Conservation (phyloP, 1,140 invertebrate genomes). For the Melanaphis sacchari region DNA sequence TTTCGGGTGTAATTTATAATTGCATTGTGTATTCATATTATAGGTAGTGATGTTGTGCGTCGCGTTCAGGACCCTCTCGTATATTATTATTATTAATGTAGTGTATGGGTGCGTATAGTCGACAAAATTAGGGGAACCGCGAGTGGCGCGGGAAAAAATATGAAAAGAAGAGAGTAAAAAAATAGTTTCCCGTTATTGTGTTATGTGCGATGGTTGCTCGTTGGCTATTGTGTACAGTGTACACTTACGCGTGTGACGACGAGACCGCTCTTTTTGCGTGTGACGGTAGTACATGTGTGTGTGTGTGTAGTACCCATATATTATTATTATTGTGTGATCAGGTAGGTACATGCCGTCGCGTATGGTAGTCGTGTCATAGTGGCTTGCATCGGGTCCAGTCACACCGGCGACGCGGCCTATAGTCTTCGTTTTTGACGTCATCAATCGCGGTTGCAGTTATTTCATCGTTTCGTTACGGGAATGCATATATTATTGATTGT, state of each 20-base stretch:
- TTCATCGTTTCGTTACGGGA: background rate
- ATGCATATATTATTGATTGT: background rate
- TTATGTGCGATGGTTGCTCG: background rate
- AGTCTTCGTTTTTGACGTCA: background rate
- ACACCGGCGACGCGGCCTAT: background rate
- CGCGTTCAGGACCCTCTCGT: background rate
- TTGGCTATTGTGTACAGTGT: conserved; percentile 35
- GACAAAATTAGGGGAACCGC: conserved; percentile 31
- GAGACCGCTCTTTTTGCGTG: conserved; percentile 23
- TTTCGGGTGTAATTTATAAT: background rate
- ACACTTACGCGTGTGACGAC: background rate
- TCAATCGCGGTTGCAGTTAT: background rate
- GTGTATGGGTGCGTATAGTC: background rate
- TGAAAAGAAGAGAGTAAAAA: background rate
- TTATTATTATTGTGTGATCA: conserved; percentile 18
- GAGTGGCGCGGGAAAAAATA: background rate
- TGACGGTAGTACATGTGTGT: background rate
- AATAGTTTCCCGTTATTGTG: conserved; percentile 52
- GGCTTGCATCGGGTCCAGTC: background rate
- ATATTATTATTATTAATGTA: background rate
- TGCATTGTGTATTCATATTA: background rate
- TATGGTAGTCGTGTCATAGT: background rate
- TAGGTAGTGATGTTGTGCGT: background rate
- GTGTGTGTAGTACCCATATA: too few species aligned
- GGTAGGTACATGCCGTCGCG: background rate